Base-by-base conservation (phyloP, 2,888 invertebrate genomes). In the Tenthredo amoena region DNA sequence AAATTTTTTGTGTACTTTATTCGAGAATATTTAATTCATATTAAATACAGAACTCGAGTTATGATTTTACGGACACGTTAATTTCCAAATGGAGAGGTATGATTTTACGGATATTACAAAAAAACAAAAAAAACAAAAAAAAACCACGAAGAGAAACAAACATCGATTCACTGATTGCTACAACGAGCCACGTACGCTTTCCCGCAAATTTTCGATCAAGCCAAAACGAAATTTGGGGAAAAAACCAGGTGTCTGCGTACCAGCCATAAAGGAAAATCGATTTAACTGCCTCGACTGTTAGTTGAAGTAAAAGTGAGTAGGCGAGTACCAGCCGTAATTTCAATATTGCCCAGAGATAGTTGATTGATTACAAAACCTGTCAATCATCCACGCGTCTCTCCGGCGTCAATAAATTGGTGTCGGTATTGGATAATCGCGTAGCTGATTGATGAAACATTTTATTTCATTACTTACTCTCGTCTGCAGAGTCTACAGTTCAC, bases 381-480 rank as follows among this genome's bases (percentile, higher is more conserved):
- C 81, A n/a, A 81, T 81, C 81, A 81, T 81, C 81, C 1, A 21
- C 58, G 62, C 12, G 81, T 21, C 62, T 81, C 81, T 62, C n/a
- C 47, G 21, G 21, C 62, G 81, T 40, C 62, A 62, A 81, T 81
- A 58, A 81, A 81, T 81, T 58, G 62, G 34, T 81, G 37, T 58
- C 62, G 62, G 40, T 62, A 81, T 81, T 55, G 77, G 77, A 50
- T 74, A 74, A 77, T 77, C 77, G 50, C 21, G 10, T 21, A 6
- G 62, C 62, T 81, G 81, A 81, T 81, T 81, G 81, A 81, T 81
- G 81, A 81, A 77, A 81, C 62, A 62, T 21, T 81, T 81, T 81
- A 81, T 62, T 62, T 81, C n/a, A 58, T 62, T n/a, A 81, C 50
- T 81, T 81, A 81, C 21, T 62, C 12, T n/a, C 26, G 62, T 10